A percentile compares a stretch with the other conserved stretches of the same genome.
Evolutionary conservation across 2,797 vertebrate species (phyloP).

Genomic region (Crocodylus rhombifer): DNA sequence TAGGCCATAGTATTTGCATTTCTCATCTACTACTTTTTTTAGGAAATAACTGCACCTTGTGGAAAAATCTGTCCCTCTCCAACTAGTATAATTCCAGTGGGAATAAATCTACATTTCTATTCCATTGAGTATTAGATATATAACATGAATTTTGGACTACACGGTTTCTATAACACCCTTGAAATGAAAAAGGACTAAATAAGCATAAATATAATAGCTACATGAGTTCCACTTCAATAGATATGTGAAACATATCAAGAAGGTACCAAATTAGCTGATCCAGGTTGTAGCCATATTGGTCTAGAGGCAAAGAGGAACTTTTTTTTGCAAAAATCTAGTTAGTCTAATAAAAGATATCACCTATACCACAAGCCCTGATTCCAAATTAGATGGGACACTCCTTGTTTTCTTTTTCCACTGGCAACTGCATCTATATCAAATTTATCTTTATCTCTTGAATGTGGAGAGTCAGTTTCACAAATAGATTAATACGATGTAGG

Average conservation of each 20-base stretch:
- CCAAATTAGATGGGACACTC: not conserved
- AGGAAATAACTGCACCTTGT: not conserved
- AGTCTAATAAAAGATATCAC: too few species aligned
- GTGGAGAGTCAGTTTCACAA: not conserved
- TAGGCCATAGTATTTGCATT: not conserved
- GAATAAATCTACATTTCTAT: not conserved
- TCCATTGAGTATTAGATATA: not conserved
- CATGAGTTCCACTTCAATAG: not conserved
- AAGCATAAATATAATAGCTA: not conserved
- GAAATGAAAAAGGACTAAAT: not conserved
- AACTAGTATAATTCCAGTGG: not conserved
- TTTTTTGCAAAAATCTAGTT: too few species aligned
- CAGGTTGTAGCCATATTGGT: too few species aligned
- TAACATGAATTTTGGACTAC: not conserved
- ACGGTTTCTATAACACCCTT: not conserved
- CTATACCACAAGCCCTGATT: too few species aligned
- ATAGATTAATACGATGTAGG: not conserved
- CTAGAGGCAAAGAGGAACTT: too few species aligned
- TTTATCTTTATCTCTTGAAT: not conserved
- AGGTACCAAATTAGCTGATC: not conserved
- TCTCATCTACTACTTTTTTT: not conserved
- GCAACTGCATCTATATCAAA: not conserved
- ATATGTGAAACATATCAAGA: not conserved
- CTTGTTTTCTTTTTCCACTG: not conserved
- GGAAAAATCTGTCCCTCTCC: not conserved